Evolutionary conservation across 1,140 invertebrate species (phyloP), one percentile per base, ranked within the genome.

Genomic region (Saccostrea glomerata): DNA sequence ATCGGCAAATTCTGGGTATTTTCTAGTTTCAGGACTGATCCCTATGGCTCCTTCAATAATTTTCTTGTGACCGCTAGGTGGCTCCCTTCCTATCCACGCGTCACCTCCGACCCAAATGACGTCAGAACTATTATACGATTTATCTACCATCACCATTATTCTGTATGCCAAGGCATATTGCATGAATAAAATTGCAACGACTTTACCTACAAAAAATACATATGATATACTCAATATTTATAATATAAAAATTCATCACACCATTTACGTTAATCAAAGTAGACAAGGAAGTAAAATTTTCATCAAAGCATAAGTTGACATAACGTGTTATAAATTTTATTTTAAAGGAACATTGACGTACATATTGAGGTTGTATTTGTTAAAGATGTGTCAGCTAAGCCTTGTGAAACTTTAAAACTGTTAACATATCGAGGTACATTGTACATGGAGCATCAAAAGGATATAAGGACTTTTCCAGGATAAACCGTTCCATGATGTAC

Each of bases 71-170:
- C 3, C 96, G 95, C 91, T 97, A 90, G 0, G 96, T 96, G 87
- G 96, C 23, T 96, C 95, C 91, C 97, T 96, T 84, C 96, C 96
- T 15, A 97, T 97, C 97, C 97, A 97, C 0, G 97, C 97, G 92
- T 97, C 97, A 88, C 96, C 97, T 2, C 97, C 97, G n/a, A 97
- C 95, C 97, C 97, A 97, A 73, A 96, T 96, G 90, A 97, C 97
- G 15, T 70, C 70, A 11, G 89, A 84, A 6, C 47, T 86, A n/a
- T 92, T 82, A 58, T 92, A 90, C 20, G 93, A 88, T 7, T 93
- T 95, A 85, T 94, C 93, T 1, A 95, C 95, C 0, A 96, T 95
- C 56, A 90, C 90, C 30, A 96, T 90, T n/a, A 96, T 89, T 92
- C 93, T 96, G 95, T 56, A 87, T 5, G 88, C 88, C 9, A 86